Conservation (phyloP, 2,797 vertebrate genomes). For the Emydoidea blandingii region DNA sequence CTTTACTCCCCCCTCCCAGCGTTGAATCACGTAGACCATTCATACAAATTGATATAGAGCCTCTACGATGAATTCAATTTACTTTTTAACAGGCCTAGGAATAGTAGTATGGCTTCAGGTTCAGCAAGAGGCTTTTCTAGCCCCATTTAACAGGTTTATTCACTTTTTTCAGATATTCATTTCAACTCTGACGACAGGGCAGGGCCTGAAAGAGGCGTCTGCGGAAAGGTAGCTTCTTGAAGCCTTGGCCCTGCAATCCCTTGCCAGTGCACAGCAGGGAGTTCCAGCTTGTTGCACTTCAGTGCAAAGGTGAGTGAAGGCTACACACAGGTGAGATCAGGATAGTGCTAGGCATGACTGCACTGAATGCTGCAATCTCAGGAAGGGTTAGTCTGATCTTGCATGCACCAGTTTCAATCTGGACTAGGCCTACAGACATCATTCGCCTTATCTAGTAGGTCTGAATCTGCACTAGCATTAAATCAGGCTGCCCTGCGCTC, state of each 20-base stretch:
- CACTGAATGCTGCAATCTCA: neutral
- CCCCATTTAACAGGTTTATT: slow-evolving; percentile 50
- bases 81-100: slow-evolving; percentile 62
- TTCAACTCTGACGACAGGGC: slow-evolving; percentile 29
- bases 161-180: slow-evolving; percentile 19
- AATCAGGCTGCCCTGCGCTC: neutral
- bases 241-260: rapidly evolving
- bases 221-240: neutral
- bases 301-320: no score
- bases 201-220: neutral
- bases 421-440: no score
- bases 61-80: slow-evolving; percentile 75
- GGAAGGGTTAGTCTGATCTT: neutral
- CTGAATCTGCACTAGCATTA: neutral
- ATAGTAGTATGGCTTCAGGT: slow-evolving; percentile 57
- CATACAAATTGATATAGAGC: slow-evolving; percentile 65
- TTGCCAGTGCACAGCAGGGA: rapidly evolving
- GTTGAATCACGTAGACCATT: slow-evolving; percentile 39
- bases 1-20: neutral
- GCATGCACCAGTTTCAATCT: neutral
- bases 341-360: neutral
- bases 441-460: neutral
- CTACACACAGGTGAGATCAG: neutral
- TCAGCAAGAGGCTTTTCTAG: slow-evolving; percentile 53
- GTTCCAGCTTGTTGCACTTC: rapidly evolving